phyloP scores from a whole-genome alignment of 2,888 invertebrate species.

The Drosophila paramelanica region DNA sequence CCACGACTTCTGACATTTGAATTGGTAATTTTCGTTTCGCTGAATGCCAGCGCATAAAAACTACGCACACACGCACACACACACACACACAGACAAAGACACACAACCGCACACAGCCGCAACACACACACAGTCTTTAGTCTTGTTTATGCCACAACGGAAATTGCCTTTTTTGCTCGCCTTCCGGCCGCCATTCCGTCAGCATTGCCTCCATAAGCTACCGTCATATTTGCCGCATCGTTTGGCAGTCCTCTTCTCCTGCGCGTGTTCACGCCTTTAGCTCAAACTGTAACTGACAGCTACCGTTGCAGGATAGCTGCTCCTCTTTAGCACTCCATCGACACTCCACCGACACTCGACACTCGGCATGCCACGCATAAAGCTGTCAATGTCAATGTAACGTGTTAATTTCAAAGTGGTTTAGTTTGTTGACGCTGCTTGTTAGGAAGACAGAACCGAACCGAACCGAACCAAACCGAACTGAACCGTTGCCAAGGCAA shows the following conservation, averaged over 20 bases:
- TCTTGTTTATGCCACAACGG: slow-evolving; percentile 65
- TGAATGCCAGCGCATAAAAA: slow-evolving; percentile 63
- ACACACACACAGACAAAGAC: slow-evolving; percentile 2
- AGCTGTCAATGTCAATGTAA: slow-evolving; percentile 82
- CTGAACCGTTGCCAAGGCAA: slow-evolving; percentile 7
- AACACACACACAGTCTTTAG: slow-evolving; percentile 41
- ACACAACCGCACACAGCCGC: slow-evolving; percentile 4
- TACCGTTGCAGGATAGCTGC: slow-evolving; percentile 29
- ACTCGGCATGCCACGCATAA: slow-evolving; percentile 80
- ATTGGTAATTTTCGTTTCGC: slow-evolving; percentile 75
- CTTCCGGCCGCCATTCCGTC: slow-evolving; percentile 61
- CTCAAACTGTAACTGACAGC: slow-evolving; percentile 71
- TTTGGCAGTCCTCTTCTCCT: slow-evolving; percentile 38
- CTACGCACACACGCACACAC: slow-evolving; percentile 41
- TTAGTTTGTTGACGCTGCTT: slow-evolving; percentile 79
- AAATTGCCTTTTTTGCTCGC: slow-evolving; percentile 77
- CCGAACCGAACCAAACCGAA: slow-evolving; percentile 6
- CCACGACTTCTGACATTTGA: slow-evolving; percentile 72
- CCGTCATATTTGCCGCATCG: slow-evolving; percentile 67
- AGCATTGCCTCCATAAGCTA: slow-evolving; percentile 23
- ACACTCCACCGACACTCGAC: slow-evolving; percentile 54
- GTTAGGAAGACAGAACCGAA: slow-evolving; percentile 54
- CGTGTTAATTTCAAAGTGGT: slow-evolving; percentile 81
- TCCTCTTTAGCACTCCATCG: slow-evolving; percentile 22
- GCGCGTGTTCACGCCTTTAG: slow-evolving; percentile 24